Evolutionary conservation across 2,113 vertebrate species (phyloP), one percentile per base, ranked within the genome.

Genomic region (Mesocricetus auratus): DNA sequence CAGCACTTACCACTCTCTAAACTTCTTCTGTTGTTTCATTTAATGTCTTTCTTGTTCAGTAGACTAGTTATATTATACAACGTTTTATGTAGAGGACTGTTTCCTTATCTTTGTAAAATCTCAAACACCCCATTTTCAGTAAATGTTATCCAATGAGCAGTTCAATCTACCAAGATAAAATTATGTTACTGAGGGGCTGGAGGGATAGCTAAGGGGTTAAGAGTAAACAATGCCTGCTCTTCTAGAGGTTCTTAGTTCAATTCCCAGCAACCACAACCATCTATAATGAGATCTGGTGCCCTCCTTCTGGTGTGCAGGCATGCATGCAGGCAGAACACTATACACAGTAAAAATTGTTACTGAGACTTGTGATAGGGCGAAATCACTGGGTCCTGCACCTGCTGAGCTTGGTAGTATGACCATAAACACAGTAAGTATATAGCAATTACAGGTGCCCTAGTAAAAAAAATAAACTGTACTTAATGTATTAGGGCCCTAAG

Each of bases 61-160:
- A n/a, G 11, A 82, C 21, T 82, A 78, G 56, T 69, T 58, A 91
- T 9, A 8, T 53, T 81, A 81, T 83, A 29, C 10, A 56, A 36
- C 66, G 39, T 89, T 96, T 24, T 89, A 33, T 29, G 68, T 60
- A 47, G 2, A 89, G 62, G 69, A 50, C 39, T n/a, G 62, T 56
- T 97, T 94, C 42, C 53, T 58, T 71, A 83, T 47, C 45, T 33
- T 88, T 90, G 19, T 85, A 56, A 95, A 66, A 60, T 21, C 39
- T 33, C 82, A 66, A 95, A 89, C 66, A 74, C 24, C 39, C 60
- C 66, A 50, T 16, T 47, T 90, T 42, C 75, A 78, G 71, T 71
- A 81, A 91, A 69, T 39, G 74, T 83, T 5, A 87, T 36, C 22
- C 31, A 12, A 39, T 17, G 50, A 69, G 71, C 7, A 75, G 31